A percentile compares a stretch with the other conserved stretches of the same genome.
Evolutionary conservation across 2,888 invertebrate species (phyloP).

Genomic region (Ichneumon xanthorius): DNA sequence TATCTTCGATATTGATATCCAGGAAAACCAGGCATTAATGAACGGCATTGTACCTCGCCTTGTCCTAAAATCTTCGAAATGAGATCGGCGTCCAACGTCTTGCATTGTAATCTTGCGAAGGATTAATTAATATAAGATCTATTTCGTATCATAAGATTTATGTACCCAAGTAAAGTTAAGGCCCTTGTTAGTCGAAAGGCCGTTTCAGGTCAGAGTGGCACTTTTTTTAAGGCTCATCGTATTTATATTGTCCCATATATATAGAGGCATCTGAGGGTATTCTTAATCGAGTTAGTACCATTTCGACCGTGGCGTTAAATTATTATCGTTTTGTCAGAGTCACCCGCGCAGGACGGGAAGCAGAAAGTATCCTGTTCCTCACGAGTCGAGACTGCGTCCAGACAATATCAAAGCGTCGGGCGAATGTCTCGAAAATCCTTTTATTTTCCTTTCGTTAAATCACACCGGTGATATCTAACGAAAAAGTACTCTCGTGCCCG

Average conservation of each 20-base stretch:
- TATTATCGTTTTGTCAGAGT: slow-evolving; percentile 17
- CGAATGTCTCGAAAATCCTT: background rate
- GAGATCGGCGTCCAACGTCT: slow-evolving; percentile 68
- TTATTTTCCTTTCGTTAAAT: slow-evolving; percentile 9
- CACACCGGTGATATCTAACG: slow-evolving; percentile 8
- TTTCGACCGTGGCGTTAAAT: slow-evolving; percentile 2
- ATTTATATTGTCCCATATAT: slow-evolving; percentile 65
- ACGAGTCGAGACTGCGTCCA: background rate
- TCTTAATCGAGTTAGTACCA: slow-evolving; percentile 33
- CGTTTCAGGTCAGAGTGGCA: slow-evolving; percentile 48
- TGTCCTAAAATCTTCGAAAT: slow-evolving; percentile 43
- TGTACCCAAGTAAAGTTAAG: slow-evolving; percentile 49
- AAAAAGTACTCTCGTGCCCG: slow-evolving; percentile 32
- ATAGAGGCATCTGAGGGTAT: slow-evolving; percentile 42
- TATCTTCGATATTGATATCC: too few relatives aligned
- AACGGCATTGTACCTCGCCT: background rate
- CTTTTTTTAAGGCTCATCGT: slow-evolving; percentile 58
- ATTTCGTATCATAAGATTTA: slow-evolving; percentile 11
- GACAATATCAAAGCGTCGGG: background rate
- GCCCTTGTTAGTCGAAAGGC: slow-evolving; percentile 37
- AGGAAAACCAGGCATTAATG: too few relatives aligned
- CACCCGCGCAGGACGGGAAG: slow-evolving; percentile 41
- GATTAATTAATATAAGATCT: slow-evolving; percentile 58
- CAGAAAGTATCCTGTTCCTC: slow-evolving; percentile 44
- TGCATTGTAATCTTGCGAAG: slow-evolving; percentile 67